phyloP scores from a whole-genome alignment of 2,113 vertebrate species.

The Pungitius pungitius region DNA sequence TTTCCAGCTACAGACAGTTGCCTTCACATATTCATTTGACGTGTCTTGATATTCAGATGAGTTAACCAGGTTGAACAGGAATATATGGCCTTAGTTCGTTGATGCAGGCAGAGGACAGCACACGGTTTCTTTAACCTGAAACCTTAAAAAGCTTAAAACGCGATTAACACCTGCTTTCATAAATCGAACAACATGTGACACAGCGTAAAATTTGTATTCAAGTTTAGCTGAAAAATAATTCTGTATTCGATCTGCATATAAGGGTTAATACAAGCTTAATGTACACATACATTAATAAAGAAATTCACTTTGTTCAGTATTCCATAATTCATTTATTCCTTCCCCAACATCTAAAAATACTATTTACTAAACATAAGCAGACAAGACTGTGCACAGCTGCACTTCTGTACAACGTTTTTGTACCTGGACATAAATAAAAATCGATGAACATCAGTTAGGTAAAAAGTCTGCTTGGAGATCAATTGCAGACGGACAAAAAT shows the following conservation, averaged over 20 bases:
- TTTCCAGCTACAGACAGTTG: not conserved
- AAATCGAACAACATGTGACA: not conserved
- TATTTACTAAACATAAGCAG: constrained; percentile 73
- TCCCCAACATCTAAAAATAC: constrained; percentile 74
- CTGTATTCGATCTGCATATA: not conserved
- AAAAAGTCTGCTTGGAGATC: constrained; percentile 61
- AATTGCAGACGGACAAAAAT: constrained; percentile 59
- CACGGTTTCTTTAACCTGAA: not conserved
- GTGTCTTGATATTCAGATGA: not conserved
- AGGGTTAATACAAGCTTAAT: not conserved
- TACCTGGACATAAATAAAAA: constrained; percentile 77
- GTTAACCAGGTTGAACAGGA: not conserved
- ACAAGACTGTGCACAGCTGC: constrained; percentile 62
- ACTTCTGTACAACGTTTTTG: constrained; percentile 65
- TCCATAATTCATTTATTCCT: constrained; percentile 71
- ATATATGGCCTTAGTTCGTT: not conserved
- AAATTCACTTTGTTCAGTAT: constrained; percentile 20
- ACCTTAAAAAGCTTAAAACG: no score
- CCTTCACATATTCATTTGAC: not conserved
- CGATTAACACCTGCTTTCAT: not conserved
- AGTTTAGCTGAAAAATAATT: not conserved
- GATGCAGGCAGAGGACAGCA: not conserved
- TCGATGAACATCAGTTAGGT: constrained; percentile 73
- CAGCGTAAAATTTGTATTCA: not conserved
- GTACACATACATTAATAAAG: not conserved